Base-by-base conservation (phyloP, 2,113 vertebrate species). In the Petrocephalus zakoni region DNA sequence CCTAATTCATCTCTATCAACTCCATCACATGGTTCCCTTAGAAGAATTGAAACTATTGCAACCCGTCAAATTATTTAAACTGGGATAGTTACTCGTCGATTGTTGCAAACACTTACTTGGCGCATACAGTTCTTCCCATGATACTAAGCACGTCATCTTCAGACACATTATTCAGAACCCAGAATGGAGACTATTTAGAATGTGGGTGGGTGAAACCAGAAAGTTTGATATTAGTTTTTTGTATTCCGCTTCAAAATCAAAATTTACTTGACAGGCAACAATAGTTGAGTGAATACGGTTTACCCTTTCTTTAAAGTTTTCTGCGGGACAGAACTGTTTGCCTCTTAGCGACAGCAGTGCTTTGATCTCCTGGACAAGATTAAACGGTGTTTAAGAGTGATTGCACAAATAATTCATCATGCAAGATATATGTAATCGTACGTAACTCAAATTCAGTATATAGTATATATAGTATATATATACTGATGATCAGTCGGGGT, bases 101-200 rank as follows among this genome's bases (percentile, higher is more conserved):
- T 83, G 52, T 29, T 87, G 19, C 64, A 22, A 25, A 37, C 49
- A 93, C 95, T 95, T 96, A 99, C 98, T 99, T 99, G 94, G 97
- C 97, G 96, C 98, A 99, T 25, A 99, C 97, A 87, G 98, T 98
- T 94, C 98, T 94, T 85, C 96, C 95, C 98, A 99, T 99, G 81
- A 99, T 91, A 56, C 94, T 93, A 64, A 92, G 93, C 88, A 97
- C 95, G 93, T 98, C 96, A 6, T 97, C 97, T 93, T 99, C 98
- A 13, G 95, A 97, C 88, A 97, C 95, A 91, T 97, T 95, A 88
- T 64, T 93, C 87, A 99, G 95, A 92, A 97, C 96, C 97, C 97
- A 99, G 93, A 99, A 99, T 0, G 98, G 98, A 93, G 97, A 96
- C 98, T 99, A 52, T 42, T 82, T 42, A 29, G 4, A 87, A 68